Evolutionary conservation across 1,140 invertebrate genomes (phyloP), one percentile per base, ranked within the genome.

Genomic region (Lucilia sericata): DNA sequence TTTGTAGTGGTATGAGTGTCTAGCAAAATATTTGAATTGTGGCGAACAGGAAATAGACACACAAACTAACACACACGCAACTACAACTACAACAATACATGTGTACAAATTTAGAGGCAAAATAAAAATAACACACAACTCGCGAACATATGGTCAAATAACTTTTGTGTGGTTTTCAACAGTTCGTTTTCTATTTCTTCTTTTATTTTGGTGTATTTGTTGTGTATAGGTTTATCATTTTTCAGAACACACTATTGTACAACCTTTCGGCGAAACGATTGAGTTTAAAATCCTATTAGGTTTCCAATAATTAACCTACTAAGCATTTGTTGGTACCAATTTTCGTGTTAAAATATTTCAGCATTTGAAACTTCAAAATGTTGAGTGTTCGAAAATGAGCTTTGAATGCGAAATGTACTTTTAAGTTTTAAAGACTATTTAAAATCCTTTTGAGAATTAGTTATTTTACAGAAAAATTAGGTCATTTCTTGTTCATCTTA

Each of bases 151-250:
- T 70, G 65, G 65, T 70, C 65, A 70, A 70, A 70, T 70, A 70
- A 70, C 65, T 70, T 70, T 70, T 70, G n/a, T 70, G 65, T 70
- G 65, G 65, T 70, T 70, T 70, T 70, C 65, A 70, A 70, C 65
- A 21, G 7, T 70, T 70, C 17, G 19, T 70, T 70, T 70, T 70
- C 0, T 60, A 30, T 60, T 60, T 70, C 19, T 70, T 70, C 19
- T 19, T 70, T 7, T 65, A 65, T n/a, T n/a, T n/a, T 65, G 25
- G 25, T 30, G 25, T 30, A 3, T 30, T 30, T 14, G 13, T 60
- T 60, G n/a, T n/a, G 51, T 60, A 60, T 60, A 7, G 51, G 51
- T 60, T 60, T 60, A 60, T 60, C 51, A 60, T 5, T n/a, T 17
- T 60, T 12, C 13, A n/a, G 13, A 55, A 55, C 7, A 13, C 65